Base-by-base conservation (phyloP, 2,888 invertebrate genomes). In the Formica aserva region DNA sequence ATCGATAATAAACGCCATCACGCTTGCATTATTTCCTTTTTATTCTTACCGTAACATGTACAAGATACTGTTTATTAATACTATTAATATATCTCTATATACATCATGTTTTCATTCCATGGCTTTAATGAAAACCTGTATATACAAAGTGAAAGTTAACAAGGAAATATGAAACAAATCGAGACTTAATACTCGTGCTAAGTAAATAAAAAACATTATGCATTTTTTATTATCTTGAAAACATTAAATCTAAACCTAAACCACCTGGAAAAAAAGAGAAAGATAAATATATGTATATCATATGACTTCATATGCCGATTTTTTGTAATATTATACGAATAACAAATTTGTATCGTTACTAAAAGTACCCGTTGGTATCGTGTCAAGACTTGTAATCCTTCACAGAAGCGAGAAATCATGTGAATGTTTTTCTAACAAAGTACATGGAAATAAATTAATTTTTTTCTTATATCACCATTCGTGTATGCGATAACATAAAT, bases 1-100 rank as follows among this genome's bases (percentile, higher is more conserved):
- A 94, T 93, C 93, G 91, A 94, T 94, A 95, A 95, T 95, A 95
- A 94, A 95, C 93, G 94, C 94, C 94, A 94, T 94, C 94, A 95
- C 93, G 95, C 95, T 95, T 95, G 94, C 94, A 93, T 92, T 91
- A 91, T 82, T 87, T 83, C 69, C 81, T 88, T 85, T 87, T 88
- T 86, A 72, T 86, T 82, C 89, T 82, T 85, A 63, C 26, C 66
- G 48, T 26, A 76, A 52, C 52, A 52, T 38, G 18, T 77, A 52
- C 55, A 69, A 77, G 26, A 38, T 55, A 35, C 18, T 1, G 0
- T 65, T 69, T 67, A 32, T 72, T 45, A 60, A 72, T 72, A 45
- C 32, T 87, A 81, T 74, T 41, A 29, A 60, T 65, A 45, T 41
- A 45, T 83, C 52, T 55, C 18, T 69, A 77, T 32, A 52, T 26